Evolutionary conservation across 2,113 vertebrate genomes (phyloP).

Genomic region (Hyperopisus bebe): DNA sequence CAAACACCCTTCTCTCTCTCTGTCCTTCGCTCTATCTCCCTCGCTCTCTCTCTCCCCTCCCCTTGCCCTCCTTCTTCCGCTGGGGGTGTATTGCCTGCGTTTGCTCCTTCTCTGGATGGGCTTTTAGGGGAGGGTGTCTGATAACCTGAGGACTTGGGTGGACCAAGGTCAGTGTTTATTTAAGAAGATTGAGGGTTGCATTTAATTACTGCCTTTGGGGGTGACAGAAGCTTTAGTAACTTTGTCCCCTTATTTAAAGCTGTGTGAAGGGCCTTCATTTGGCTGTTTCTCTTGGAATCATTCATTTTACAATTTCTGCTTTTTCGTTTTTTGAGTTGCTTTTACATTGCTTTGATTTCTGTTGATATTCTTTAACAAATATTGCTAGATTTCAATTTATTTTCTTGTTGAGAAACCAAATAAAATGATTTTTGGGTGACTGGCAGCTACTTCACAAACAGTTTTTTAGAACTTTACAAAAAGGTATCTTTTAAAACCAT

Average conservation of each 20-base stretch:
- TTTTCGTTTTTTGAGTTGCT: not conserved
- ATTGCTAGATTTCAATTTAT: not conserved
- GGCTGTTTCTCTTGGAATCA: not conserved
- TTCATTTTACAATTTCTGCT: not conserved
- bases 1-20: not conserved
- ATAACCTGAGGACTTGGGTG: not conserved
- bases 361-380: not conserved
- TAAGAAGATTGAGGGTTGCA: not conserved
- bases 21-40: slow-evolving; percentile 25
- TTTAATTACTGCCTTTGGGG: not conserved
- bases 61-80: slow-evolving; percentile 14
- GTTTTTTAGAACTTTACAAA: not conserved
- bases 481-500: not conserved
- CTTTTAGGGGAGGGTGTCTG: not conserved
- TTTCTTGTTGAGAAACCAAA: not conserved
- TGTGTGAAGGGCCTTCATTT: not conserved
- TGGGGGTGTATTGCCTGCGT: not conserved
- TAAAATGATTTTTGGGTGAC: not conserved
- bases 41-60: slow-evolving; percentile 25
- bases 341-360: not conserved
- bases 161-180: not conserved
- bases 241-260: not conserved
- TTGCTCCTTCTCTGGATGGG: not conserved
- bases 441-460: not conserved
- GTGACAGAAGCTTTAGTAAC: not conserved